A percentile compares a stretch with the other conserved stretches of the same genome.
Evolutionary conservation across 2,113 vertebrate genomes (phyloP).

Genomic region (Tichodroma muraria): DNA sequence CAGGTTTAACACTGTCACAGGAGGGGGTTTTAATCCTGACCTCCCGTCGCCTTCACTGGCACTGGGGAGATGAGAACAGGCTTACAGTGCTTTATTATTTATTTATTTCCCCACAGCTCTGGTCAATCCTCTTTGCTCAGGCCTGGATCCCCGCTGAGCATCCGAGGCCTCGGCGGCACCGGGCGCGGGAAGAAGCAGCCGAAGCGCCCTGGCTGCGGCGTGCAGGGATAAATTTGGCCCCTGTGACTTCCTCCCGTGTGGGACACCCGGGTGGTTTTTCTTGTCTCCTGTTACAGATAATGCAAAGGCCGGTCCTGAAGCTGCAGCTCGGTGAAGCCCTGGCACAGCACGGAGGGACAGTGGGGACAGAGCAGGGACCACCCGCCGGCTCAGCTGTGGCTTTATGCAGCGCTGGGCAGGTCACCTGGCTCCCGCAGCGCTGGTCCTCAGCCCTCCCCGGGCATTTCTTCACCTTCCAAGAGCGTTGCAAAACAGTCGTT

Average conservation of each 20-base stretch:
- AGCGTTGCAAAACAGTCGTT: neutral
- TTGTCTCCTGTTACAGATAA: neutral
- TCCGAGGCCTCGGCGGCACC: neutral
- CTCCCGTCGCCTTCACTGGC: neutral
- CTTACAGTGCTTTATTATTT: neutral
- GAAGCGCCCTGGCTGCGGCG: neutral
- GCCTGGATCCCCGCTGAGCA: neutral
- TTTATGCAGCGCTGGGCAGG: neutral
- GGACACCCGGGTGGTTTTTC: neutral
- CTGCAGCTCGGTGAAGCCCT: too few relatives aligned
- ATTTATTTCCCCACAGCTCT: neutral
- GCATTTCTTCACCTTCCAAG: neutral
- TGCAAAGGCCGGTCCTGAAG: accelerated
- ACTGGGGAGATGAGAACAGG: neutral
- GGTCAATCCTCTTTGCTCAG: neutral
- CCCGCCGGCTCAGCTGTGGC: accelerated
- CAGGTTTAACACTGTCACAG: neutral
- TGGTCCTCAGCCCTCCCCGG: neutral
- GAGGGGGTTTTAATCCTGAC: neutral
- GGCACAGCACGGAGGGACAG: too few relatives aligned
- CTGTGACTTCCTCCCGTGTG: neutral
- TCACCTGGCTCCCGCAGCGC: neutral
- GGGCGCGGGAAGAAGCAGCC: neutral
- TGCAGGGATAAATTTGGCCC: neutral
- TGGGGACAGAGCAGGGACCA: neutral